Base-by-base conservation (phyloP, 2,113 vertebrate species). In the Amphilophus citrinellus region DNA sequence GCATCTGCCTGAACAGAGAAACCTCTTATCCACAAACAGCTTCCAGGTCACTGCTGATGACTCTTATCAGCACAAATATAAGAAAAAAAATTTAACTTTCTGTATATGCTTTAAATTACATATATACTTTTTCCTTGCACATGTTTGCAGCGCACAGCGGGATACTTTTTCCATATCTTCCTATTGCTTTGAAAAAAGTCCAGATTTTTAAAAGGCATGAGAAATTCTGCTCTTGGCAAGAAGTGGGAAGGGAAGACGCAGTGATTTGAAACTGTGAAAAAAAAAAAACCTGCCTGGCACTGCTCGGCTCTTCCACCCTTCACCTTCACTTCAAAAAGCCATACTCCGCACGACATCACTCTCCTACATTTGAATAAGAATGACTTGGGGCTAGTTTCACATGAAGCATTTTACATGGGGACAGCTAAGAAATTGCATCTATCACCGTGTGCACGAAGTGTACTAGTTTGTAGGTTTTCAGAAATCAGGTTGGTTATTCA, bases 311-410 rank as follows among this genome's bases (percentile, higher is more conserved):
- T 61, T 86, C 68, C 17, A 47, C 53, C 62, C 83, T 5, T 10
- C 18, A 76, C 27, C 60, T 35, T 80, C 53, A 81, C 68, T 71
- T 84, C 73, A 91, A 83, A 89, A 85, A 63, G 65, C 63, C 35
- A 24, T 10, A 66, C 60, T 50, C 27, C 13, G 4, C 13, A 62
- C 53, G 1, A 59, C 73, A 42, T 42, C 58, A 2, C 76, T 80
- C 50, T 44, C 32, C 50, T 78, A 20, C 47, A 15, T 61, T 85
- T 87, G 58, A 53, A 77, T 56, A 82, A 79, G 37, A 85, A 81
- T 59, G 15, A 42, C 71, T 8, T 44, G 47, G n/a, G 61, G 83
- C 30, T 37, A 24, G 10, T 37, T 56, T 76, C 24, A 62, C 35
- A 27, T 53, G 32, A 68, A 42, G 30, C 15, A 57, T 47, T 80